phyloP scores from a whole-genome alignment of 2,113 vertebrate genomes.

The Tringa solitaria region DNA sequence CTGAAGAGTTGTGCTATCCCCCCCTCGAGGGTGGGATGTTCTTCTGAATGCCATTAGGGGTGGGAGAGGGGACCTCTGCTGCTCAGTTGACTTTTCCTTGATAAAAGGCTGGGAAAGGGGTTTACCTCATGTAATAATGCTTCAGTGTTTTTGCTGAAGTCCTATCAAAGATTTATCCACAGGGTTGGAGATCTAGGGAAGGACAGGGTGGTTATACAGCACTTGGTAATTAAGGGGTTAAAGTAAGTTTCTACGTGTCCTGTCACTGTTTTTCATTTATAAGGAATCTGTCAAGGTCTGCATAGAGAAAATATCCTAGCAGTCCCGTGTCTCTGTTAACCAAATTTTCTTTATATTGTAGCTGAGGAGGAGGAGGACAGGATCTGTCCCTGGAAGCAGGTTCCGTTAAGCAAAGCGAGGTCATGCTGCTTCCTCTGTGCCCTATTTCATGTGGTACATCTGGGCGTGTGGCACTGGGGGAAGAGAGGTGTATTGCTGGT shows the following conservation, averaged over 20 bases:
- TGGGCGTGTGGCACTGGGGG: fast-evolving
- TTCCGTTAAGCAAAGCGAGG: fast-evolving
- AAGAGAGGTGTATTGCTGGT: neutral
- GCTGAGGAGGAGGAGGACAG: neutral
- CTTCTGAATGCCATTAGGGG: constrained; percentile 1
- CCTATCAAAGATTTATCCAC: neutral
- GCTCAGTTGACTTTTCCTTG: neutral
- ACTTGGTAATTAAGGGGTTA: neutral
- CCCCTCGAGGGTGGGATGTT: neutral
- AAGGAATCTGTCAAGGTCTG: neutral
- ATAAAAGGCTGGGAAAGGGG: neutral
- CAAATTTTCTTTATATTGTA: neutral
- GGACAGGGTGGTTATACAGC: constrained; percentile 25
- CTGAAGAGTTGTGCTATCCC: neutral
- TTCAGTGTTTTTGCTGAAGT: constrained; percentile 37
- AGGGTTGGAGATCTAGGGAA: constrained; percentile 6
- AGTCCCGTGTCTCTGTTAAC: neutral
- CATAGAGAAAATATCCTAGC: neutral
- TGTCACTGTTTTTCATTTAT: neutral
- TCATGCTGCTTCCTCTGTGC: neutral
- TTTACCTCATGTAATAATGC: neutral
- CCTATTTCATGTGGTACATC: neutral
- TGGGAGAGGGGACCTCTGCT: neutral
- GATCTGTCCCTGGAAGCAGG: neutral
- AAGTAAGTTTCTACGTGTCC: neutral